Evolutionary conservation across 2,113 vertebrate genomes (phyloP).

Genomic region (Menidia beryllina): DNA sequence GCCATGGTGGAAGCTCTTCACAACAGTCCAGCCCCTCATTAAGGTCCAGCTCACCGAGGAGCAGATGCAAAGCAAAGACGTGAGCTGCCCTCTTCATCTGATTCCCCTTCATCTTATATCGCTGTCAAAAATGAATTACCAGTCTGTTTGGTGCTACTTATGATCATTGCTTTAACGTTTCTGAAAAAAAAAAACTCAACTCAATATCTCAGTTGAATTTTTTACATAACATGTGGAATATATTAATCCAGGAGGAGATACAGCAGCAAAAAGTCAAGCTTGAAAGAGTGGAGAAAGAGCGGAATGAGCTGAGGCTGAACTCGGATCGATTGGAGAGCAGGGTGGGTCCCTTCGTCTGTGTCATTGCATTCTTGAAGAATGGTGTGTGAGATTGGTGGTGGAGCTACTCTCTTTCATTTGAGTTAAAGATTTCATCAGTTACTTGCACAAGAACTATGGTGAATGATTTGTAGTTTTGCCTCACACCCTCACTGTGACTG

Average conservation of each 20-base stretch:
- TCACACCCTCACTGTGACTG: slow-evolving; percentile 10
- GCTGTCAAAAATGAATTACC: neutral
- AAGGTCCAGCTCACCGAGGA: slow-evolving; percentile 96
- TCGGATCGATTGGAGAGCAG: slow-evolving; percentile 93
- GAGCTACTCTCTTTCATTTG: slow-evolving; percentile 26
- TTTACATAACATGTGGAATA: slow-evolving; percentile 1
- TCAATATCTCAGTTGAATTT: slow-evolving; percentile 18
- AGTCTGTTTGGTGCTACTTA: neutral
- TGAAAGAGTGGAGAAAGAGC: slow-evolving; percentile 95
- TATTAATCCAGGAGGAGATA: slow-evolving; percentile 89
- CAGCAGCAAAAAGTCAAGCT: slow-evolving; percentile 90
- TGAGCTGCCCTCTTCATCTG: slow-evolving; percentile 73
- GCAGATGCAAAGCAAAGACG: slow-evolving; percentile 94
- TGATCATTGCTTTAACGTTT: slow-evolving; percentile 15
- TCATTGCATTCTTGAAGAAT: slow-evolving; percentile 48
- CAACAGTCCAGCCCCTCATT: slow-evolving; percentile 93
- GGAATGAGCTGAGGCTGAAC: slow-evolving; percentile 93
- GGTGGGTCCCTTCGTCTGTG: slow-evolving; percentile 77
- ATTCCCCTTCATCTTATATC: neutral
- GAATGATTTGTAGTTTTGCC: slow-evolving; percentile 17
- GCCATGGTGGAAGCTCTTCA: slow-evolving; percentile 98
- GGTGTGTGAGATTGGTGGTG: slow-evolving; percentile 10
- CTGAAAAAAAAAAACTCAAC: no score
- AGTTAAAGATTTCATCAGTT: slow-evolving; percentile 26
- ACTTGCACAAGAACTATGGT: neutral